phyloP scores from a whole-genome alignment of 2,888 invertebrate species.

The Chromoteleia sp. region DNA sequence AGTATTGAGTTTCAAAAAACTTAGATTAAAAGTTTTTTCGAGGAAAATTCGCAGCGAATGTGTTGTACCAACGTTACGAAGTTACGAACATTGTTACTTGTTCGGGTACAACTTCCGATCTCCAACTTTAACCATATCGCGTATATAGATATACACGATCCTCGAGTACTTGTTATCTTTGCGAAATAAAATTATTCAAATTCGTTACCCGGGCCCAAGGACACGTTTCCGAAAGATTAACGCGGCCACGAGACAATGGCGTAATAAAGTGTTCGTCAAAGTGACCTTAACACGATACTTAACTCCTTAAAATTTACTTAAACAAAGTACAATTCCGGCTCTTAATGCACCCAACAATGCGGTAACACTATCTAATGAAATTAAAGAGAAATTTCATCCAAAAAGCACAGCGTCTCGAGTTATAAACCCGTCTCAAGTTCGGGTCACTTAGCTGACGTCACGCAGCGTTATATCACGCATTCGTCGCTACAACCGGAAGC shows the following conservation, averaged over 20 bases:
- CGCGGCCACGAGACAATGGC: not conserved
- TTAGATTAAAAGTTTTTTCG: conserved; percentile 37
- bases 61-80: conserved; percentile 28
- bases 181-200: conserved; percentile 27
- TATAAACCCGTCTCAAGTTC: conserved; percentile 44
- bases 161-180: conserved; percentile 1
- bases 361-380: conserved; percentile 47
- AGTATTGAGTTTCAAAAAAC: conserved; percentile 39
- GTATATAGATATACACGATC: conserved; percentile 6
- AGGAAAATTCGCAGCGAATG: conserved; percentile 27
- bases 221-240: conserved; percentile 4
- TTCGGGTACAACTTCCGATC: conserved; percentile 33
- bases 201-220: not conserved
- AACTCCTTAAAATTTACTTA: conserved; percentile 15
- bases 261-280: conserved; percentile 21
- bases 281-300: conserved; percentile 2
- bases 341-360: conserved; percentile 31
- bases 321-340: conserved; percentile 34
- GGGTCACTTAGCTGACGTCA: conserved; percentile 25
- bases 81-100: conserved; percentile 47
- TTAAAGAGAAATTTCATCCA: conserved; percentile 56
- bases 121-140: conserved; percentile 14
- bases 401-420: conserved; percentile 39
- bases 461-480: conserved; percentile 4
- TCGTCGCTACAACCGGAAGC: conserved; percentile 31